Evolutionary conservation across 2,113 vertebrate genomes (phyloP).

Genomic region (Bujurquina vittata): DNA sequence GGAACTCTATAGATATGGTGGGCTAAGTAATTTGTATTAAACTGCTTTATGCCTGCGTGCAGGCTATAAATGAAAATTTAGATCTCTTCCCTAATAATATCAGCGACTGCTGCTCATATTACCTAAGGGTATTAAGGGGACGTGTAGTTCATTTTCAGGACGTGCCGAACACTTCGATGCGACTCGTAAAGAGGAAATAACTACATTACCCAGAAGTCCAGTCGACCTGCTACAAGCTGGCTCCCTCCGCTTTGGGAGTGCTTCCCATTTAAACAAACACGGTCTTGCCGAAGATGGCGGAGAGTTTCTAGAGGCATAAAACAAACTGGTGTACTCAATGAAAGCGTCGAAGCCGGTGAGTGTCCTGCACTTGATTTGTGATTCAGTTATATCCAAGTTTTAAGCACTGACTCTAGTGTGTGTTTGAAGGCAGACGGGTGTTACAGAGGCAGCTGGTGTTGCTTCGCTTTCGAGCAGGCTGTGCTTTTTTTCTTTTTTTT

Average conservation of each 20-base stretch:
- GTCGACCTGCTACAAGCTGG: conserved; percentile 66
- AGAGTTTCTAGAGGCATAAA: conserved; percentile 82
- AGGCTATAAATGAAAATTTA: conserved; percentile 74
- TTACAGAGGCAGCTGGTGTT: conserved; percentile 43
- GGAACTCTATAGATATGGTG: neutral
- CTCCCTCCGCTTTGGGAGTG: conserved; percentile 84
- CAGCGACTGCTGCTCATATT: conserved; percentile 67
- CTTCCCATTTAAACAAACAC: conserved; percentile 90
- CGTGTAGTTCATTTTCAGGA: conserved; percentile 71
- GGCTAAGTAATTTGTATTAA: conserved; percentile 23
- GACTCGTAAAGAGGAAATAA: neutral
- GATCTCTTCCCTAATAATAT: conserved; percentile 75
- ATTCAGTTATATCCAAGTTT: conserved; percentile 1
- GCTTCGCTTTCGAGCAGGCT: conserved; percentile 64
- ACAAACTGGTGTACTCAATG: conserved; percentile 79
- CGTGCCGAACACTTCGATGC: neutral
- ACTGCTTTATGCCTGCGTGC: conserved; percentile 32
- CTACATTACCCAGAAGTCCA: conserved; percentile 78
- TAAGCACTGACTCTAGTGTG: neutral
- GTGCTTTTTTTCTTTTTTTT: conserved; percentile 17
- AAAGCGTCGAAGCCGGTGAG: conserved; percentile 80
- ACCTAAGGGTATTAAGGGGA: conserved; percentile 66
- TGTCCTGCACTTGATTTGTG: conserved; percentile 21
- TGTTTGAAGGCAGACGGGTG: conserved; percentile 13
- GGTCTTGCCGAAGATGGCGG: conserved; percentile 85